These are phyloP conservation scores for Plodia interpunctella DNA, from an alignment of 1,140 invertebrate species.

Conservation along the genomic window DNA sequence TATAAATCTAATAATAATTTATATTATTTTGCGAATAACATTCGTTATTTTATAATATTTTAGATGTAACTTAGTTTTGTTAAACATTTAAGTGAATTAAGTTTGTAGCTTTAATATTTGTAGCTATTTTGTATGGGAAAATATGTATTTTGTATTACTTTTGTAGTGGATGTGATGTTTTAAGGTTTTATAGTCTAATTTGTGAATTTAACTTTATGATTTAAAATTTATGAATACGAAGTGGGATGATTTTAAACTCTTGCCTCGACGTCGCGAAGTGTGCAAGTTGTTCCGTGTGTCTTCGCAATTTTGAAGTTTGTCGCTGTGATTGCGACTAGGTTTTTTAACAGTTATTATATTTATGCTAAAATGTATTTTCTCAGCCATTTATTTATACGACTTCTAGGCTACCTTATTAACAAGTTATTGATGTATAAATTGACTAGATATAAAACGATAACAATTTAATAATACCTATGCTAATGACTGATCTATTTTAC, in stretches of 20 bases:
- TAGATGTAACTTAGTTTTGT: conserved; percentile 1
- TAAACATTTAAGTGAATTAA: neutral
- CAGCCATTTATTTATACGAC: no score
- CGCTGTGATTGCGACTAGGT: neutral
- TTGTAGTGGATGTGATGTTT: neutral
- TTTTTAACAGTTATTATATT: no score
- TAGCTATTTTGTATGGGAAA: neutral
- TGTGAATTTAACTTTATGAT: neutral
- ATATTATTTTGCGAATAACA: neutral
- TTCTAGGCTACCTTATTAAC: neutral
- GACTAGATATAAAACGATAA: neutral
- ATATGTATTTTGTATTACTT: neutral
- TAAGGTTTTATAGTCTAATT: conserved; percentile 1
- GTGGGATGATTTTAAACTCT: neutral
- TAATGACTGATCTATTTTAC: conserved; percentile 23
- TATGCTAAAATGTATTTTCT: no score
- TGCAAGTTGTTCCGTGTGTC: neutral
- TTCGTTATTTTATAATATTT: neutral
- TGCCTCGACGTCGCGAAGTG: neutral
- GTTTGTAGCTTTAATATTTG: conserved; percentile 6
- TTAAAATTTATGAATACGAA: conserved; percentile 3
- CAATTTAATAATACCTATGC: neutral
- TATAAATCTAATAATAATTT: neutral
- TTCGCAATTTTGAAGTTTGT: neutral
- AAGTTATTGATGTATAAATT: no score